A percentile compares a stretch with the other conserved stretches of the same genome.
Evolutionary conservation across 2,113 vertebrate genomes (phyloP).

Genomic region (Polypterus bichir): DNA sequence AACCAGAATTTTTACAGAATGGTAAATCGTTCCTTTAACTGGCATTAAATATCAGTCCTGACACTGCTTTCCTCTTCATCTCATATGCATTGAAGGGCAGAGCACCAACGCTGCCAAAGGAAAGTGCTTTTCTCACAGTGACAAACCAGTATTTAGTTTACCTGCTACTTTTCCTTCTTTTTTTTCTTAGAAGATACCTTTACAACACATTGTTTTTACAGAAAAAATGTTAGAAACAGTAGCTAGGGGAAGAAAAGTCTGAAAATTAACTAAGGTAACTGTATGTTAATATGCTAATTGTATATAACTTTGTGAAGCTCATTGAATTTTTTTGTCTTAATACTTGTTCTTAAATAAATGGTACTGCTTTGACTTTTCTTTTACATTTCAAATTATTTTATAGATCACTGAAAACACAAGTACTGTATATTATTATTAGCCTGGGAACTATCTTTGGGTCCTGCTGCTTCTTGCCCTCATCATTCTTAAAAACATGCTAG

Average conservation of each 20-base stretch:
- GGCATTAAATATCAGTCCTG: constrained; percentile 48
- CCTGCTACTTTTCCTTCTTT: background rate
- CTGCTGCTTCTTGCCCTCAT: no score
- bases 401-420: no score
- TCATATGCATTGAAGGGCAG: background rate
- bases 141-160: no score
- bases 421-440: no score
- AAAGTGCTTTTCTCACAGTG: constrained; percentile 36
- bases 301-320: constrained; percentile 35
- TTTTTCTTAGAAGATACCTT: constrained; percentile 29
- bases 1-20: constrained; percentile 78
- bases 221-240: constrained; percentile 22
- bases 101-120: constrained; percentile 6
- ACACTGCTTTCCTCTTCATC: background rate
- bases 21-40: constrained; percentile 77
- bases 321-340: constrained; percentile 47
- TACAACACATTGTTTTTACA: constrained; percentile 31
- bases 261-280: constrained; percentile 37
- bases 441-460: no score
- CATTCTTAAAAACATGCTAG: no score
- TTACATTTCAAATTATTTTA: no score
- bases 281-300: constrained; percentile 31
- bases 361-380: constrained; percentile 37
- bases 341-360: constrained; percentile 67
- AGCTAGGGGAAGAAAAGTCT: constrained; percentile 22